Percentiles rank a stretch among this genome's conserved stretches.
phyloP scores from a whole-genome alignment of 2,113 vertebrate genomes.

The Fulica atra region DNA sequence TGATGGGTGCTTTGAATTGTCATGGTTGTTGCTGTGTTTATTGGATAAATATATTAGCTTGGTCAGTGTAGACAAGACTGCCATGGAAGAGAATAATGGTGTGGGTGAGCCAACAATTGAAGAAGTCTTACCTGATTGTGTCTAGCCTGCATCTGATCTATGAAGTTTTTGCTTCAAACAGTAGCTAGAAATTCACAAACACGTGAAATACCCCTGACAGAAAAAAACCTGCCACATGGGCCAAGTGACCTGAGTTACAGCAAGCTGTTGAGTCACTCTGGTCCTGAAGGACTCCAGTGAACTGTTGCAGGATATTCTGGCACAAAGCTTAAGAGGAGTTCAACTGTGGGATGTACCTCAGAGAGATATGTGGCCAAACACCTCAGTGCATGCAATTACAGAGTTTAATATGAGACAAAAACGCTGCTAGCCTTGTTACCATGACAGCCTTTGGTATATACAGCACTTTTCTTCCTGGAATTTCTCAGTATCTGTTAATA shows the following conservation, averaged over 20 bases:
- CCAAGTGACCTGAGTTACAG: not conserved
- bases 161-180: not conserved
- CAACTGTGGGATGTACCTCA: not conserved
- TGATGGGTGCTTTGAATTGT: not conserved
- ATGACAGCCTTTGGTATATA: not conserved
- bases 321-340: not conserved
- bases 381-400: not conserved
- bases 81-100: not conserved
- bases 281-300: not conserved
- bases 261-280: not conserved
- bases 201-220: accelerated
- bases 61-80: not conserved
- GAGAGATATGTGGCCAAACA: not conserved
- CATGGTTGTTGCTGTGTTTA: not conserved
- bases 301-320: not conserved
- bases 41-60: not conserved
- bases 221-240: not conserved
- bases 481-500: not conserved
- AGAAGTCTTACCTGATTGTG: not conserved
- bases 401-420: not conserved
- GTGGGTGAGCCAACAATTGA: not conserved
- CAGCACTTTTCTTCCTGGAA: not conserved
- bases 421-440: not conserved
- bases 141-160: not conserved
- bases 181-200: not conserved